phyloP scores from a whole-genome alignment of 2,797 vertebrate species.

The Triplophysa bombifrons region DNA sequence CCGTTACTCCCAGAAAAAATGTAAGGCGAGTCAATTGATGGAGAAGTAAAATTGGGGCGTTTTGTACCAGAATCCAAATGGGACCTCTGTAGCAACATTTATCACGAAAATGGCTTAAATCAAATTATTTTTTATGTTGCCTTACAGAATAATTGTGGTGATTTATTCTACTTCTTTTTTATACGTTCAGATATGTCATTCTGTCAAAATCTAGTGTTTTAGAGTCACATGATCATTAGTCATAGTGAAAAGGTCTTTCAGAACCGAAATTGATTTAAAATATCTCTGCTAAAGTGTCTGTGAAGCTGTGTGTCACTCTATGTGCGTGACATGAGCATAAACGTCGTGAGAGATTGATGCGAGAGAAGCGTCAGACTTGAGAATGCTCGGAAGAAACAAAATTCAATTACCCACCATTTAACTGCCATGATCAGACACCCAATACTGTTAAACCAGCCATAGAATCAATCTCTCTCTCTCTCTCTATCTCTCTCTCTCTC shows the following conservation, averaged over 20 bases:
- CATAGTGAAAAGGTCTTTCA: not conserved
- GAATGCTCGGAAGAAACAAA: constrained; percentile 16
- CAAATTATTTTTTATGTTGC: not conserved
- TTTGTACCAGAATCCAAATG: not conserved
- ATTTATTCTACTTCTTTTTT: not conserved
- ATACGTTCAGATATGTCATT: not conserved
- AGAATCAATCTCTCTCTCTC: constrained; percentile 20
- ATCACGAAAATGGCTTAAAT: not conserved
- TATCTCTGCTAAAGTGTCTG: not conserved
- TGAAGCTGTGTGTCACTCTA: not conserved
- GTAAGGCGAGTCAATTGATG: not conserved
- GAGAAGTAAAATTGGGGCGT: not conserved
- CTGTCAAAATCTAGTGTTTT: not conserved
- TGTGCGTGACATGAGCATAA: not conserved
- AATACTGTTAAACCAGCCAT: constrained; percentile 20
- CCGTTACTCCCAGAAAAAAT: not conserved
- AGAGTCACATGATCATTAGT: not conserved
- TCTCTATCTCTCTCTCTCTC: constrained; percentile 12
- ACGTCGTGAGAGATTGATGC: not conserved
- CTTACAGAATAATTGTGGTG: not conserved
- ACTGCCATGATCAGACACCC: constrained; percentile 43
- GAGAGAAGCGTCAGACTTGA: not conserved
- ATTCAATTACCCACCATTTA: constrained; percentile 36
- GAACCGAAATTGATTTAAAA: not conserved
- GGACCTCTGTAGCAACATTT: not conserved